A percentile compares a stretch with the other conserved stretches of the same genome.
Evolutionary conservation across 2,113 vertebrate species (phyloP).

Genomic region (Onychostruthus taczanowskii): DNA sequence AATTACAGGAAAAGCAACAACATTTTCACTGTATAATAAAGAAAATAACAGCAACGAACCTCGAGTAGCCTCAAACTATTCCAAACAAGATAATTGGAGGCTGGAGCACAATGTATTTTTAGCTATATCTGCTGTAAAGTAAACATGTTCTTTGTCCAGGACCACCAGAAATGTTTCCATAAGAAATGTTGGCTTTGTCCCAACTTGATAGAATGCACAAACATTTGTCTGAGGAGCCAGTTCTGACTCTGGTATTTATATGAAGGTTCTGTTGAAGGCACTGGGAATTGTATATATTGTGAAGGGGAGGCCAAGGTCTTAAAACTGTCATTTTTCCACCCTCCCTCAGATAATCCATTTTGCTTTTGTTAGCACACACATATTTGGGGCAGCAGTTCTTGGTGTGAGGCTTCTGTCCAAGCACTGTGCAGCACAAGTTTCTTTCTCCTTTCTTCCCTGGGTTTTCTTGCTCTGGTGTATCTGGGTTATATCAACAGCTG

Average conservation of each 20-base stretch:
- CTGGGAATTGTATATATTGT: background rate
- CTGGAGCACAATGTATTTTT: slow-evolving; percentile 44
- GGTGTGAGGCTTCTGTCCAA: background rate
- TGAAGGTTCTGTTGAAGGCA: slow-evolving; percentile 8
- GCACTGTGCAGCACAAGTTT: background rate
- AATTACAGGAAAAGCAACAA: slow-evolving; percentile 36
- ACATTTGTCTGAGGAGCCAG: slow-evolving; percentile 35
- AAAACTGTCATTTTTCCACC: slow-evolving; percentile 20
- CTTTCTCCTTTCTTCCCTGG: background rate
- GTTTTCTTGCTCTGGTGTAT: background rate
- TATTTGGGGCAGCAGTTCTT: background rate
- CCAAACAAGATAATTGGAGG: slow-evolving; percentile 40
- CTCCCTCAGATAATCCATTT: background rate
- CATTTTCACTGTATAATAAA: slow-evolving; percentile 18
- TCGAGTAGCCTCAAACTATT: slow-evolving; percentile 23
- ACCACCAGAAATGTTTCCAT: slow-evolving; percentile 54
- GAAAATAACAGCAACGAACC: slow-evolving; percentile 20
- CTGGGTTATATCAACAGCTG: background rate
- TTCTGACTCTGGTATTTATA: slow-evolving; percentile 26
- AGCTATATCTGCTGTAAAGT: slow-evolving; percentile 56
- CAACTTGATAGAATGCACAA: slow-evolving; percentile 16
- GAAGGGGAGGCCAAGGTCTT: background rate
- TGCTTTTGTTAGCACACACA: background rate
- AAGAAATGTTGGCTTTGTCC: slow-evolving; percentile 21
- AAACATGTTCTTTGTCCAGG: slow-evolving; percentile 43